Evolutionary conservation across 2,888 invertebrate species (phyloP), one percentile per base, ranked within the genome.

Genomic region (Palloptera scutellata): DNA sequence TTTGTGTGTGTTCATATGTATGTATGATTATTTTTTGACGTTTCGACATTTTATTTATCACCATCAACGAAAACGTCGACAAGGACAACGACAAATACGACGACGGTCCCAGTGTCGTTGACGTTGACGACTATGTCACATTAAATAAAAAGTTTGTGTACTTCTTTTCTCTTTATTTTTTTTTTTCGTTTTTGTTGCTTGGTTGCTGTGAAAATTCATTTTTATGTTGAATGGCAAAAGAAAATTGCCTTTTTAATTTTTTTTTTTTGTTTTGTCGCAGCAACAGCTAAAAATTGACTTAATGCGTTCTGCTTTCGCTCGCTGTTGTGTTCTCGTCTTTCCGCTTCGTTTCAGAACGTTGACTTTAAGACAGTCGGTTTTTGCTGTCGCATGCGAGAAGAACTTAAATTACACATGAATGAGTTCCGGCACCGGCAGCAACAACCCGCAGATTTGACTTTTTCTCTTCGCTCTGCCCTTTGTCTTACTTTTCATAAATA

Each of bases 341-440:
- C 42, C 58, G 58, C 58, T 45, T 59, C 42, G 58, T n/a, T 59
- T 8, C n/a, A 13, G 11, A 48, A 15, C 48, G 43, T 30, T 30
- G 30, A 30, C 6, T 30, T 1, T 57, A 12, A 57, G 40, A 40
- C 57, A 57, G 40, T 40, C 30, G 30, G 30, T 30, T 30, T 30
- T 30, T 30, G 30, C 6, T 30, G 20, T 57, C 40, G 43, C 43
- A 15, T 10, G 43, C 43, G 58, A 40, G 58, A 8, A 30, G 30
- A 17, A 42, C 58, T 59, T 59, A 43, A 43, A 59, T 43, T 43
- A 45, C 42, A 59, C 58, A 59, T 43, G 58, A 43, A n/a, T 43
- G 58, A 59, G 43, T 59, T 41, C 58, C 43, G 43, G 57, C 57
- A n/a, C 0, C 13, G 13, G 40, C 57, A 30, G 57, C 13, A 13